Conservation (phyloP, 2,888 invertebrate species). For the Villa cingulata region DNA sequence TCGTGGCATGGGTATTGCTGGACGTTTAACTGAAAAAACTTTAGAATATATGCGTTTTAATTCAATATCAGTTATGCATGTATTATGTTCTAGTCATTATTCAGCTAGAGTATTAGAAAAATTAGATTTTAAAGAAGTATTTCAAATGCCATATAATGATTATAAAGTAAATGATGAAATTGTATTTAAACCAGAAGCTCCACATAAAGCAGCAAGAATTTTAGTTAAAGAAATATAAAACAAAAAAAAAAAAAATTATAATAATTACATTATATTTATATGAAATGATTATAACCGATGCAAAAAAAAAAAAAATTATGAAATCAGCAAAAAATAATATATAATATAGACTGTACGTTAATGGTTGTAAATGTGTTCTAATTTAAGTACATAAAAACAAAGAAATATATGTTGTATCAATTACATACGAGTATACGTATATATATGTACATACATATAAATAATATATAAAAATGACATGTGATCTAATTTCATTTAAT, state of each 20-base stretch:
- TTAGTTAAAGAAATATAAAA: slow-evolving; percentile 39
- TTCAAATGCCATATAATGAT: slow-evolving; percentile 49
- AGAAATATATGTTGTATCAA: too few relatives aligned
- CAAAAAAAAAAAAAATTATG: too few relatives aligned
- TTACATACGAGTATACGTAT: too few relatives aligned
- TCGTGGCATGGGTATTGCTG: slow-evolving; percentile 34
- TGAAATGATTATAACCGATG: too few relatives aligned
- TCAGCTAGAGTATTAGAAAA: slow-evolving; percentile 59
- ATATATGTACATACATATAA: too few relatives aligned
- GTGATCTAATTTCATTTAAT: too few relatives aligned
- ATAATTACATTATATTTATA: too few relatives aligned
- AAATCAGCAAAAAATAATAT: too few relatives aligned
- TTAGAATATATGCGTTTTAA: slow-evolving; percentile 31
- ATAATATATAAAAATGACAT: too few relatives aligned
- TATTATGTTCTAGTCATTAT: slow-evolving; percentile 62
- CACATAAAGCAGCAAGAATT: slow-evolving; percentile 47
- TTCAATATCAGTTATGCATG: slow-evolving; percentile 43
- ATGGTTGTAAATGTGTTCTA: not conserved
- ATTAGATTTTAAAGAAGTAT: slow-evolving; percentile 55
- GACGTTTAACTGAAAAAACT: slow-evolving; percentile 27
- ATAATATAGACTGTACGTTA: too few relatives aligned
- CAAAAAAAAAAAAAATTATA: too few relatives aligned
- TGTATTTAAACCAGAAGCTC: slow-evolving; percentile 50
- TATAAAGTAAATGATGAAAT: slow-evolving; percentile 48
- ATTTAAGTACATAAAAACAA: too few relatives aligned